Evolutionary conservation across 2,888 invertebrate species (phyloP).

Genomic region (Drosophila emarginata): DNA sequence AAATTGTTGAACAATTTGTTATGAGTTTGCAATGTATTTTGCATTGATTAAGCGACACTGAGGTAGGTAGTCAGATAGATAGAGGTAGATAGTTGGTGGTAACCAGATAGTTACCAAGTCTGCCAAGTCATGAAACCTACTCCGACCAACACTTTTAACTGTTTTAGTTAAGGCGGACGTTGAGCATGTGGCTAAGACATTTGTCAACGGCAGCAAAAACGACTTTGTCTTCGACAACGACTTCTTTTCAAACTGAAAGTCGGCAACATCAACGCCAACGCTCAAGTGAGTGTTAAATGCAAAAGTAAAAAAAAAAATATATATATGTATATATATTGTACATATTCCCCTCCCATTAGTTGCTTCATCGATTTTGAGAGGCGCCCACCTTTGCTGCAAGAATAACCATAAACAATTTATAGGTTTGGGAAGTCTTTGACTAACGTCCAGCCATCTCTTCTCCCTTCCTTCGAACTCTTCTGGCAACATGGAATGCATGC

Average conservation of each 20-base stretch:
- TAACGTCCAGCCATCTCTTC: neutral
- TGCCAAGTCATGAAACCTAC: conserved; percentile 44
- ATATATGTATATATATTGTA: too few relatives aligned
- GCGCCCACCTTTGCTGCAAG: conserved; percentile 38
- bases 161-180: conserved; percentile 53
- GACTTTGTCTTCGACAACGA: neutral
- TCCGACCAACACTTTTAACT: conserved; percentile 55
- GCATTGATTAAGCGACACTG: conserved; percentile 56
- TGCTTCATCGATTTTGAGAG: neutral
- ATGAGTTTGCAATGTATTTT: conserved; percentile 46
- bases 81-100: conserved; percentile 28
- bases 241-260: conserved; percentile 27
- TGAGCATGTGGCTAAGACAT: conserved; percentile 68
- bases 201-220: conserved; percentile 66
- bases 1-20: conserved; percentile 35
- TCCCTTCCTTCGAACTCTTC: neutral
- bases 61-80: neutral
- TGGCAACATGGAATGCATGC: conserved; percentile 63
- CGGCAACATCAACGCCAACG: conserved; percentile 74
- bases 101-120: conserved; percentile 27
- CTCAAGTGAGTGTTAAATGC: conserved; percentile 40
- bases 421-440: conserved; percentile 66
- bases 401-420: conserved; percentile 73
- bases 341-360: conserved; percentile 14
- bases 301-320: conserved; percentile 2